These are phyloP conservation scores for Diaphora mendica DNA, from an alignment of 2,888 invertebrate genomes.

Conservation along the genomic window DNA sequence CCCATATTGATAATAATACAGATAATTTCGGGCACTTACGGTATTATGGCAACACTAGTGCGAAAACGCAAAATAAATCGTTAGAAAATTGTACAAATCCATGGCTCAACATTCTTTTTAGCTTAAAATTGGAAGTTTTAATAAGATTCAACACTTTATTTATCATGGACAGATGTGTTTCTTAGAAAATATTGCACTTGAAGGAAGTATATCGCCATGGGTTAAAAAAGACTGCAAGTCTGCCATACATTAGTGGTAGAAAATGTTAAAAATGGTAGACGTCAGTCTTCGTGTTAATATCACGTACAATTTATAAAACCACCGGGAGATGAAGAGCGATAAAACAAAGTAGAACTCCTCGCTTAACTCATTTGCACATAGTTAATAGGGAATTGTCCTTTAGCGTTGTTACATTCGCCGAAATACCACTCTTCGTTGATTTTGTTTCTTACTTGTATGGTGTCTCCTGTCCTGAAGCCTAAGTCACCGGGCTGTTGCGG, in stretches of 20 bases:
- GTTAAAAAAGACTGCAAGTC: slow-evolving; percentile 29
- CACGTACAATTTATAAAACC: slow-evolving; percentile 42
- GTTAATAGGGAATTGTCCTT: slow-evolving; percentile 93
- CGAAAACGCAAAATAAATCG: slow-evolving; percentile 64
- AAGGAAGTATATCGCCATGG: slow-evolving; percentile 29
- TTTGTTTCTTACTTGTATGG: slow-evolving; percentile 88
- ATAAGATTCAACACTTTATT: slow-evolving; percentile 33
- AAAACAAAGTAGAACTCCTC: slow-evolving; percentile 32
- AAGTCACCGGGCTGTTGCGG: slow-evolving; percentile 85
- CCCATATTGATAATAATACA: slow-evolving; percentile 48
- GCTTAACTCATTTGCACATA: slow-evolving; percentile 88
- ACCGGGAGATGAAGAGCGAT: slow-evolving; percentile 21
- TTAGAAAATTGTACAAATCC: slow-evolving; percentile 67
- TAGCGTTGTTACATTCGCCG: slow-evolving; percentile 89
- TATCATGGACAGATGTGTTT: slow-evolving; percentile 29
- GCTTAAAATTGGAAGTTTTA: slow-evolving; percentile 34
- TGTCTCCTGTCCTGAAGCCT: slow-evolving; percentile 68
- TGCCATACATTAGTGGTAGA: slow-evolving; percentile 35
- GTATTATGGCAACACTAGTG: slow-evolving; percentile 77
- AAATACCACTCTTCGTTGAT: slow-evolving; percentile 93
- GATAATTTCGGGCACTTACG: slow-evolving; percentile 57
- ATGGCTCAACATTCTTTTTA: slow-evolving; percentile 60
- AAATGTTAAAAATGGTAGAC: slow-evolving; percentile 49
- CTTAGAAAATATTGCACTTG: slow-evolving; percentile 46
- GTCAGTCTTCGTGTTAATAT: slow-evolving; percentile 59